Conservation (phyloP, 1,140 invertebrate species). For the Phthorimaea operculella region DNA sequence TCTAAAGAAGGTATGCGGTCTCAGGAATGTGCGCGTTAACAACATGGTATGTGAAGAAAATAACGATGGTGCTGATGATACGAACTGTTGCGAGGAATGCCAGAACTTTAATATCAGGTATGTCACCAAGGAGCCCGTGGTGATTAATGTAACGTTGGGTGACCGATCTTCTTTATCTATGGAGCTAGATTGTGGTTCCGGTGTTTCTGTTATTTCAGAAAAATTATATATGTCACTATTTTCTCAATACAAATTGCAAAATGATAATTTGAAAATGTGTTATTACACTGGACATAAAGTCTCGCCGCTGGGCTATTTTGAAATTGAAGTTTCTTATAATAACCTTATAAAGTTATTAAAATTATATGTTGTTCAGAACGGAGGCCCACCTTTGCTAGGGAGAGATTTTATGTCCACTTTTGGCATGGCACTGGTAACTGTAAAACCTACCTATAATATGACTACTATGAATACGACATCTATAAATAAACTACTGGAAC, state of each 20-base stretch:
- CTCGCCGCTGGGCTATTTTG: not conserved
- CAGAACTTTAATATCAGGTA: conserved; percentile 4
- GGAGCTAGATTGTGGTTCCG: conserved; percentile 7
- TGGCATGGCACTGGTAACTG: conserved; percentile 16
- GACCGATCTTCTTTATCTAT: not conserved
- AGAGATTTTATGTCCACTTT: conserved; percentile 29
- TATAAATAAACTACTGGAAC: conserved; percentile 8
- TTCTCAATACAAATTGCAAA: not conserved
- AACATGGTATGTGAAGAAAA: not conserved
- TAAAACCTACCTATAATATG: not conserved
- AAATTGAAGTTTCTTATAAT: not conserved
- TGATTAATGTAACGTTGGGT: not conserved
- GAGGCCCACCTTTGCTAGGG: conserved; percentile 23
- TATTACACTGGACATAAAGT: not conserved
- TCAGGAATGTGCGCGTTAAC: not conserved
- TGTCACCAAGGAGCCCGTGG: not conserved
- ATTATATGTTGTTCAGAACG: conserved; percentile 10
- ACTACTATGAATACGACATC: not conserved
- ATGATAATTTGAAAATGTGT: not conserved
- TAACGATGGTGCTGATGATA: not conserved
- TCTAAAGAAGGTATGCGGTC: not conserved
- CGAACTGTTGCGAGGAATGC: conserved; percentile 2
- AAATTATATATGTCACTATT: conserved; percentile 2
- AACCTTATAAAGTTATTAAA: not conserved
- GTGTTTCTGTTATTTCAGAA: conserved; percentile 2